Conservation (phyloP, 2,113 vertebrate genomes). For the Ictalurus punctatus region DNA sequence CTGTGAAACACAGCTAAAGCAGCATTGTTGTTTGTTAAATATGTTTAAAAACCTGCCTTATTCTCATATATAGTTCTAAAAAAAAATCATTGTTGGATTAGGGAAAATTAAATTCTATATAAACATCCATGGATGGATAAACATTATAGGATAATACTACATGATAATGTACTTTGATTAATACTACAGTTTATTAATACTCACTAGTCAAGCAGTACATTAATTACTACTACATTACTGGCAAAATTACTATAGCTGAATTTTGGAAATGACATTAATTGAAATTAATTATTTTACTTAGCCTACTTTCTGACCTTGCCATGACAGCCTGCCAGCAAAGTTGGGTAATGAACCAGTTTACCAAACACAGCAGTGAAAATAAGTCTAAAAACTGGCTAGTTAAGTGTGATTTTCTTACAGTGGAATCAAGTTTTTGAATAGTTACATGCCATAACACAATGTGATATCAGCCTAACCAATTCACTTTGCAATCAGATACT, state of each 20-base stretch:
- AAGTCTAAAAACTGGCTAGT: neutral
- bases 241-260: neutral
- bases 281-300: neutral
- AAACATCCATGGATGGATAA: neutral
- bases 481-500: neutral
- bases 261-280: neutral
- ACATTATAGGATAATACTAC: neutral
- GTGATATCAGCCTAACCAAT: too few species aligned
- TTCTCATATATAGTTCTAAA: neutral
- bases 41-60: neutral
- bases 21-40: neutral
- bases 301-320: neutral
- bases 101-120: neutral
- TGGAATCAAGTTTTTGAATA: neutral
- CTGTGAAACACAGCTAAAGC: constrained; percentile 68
- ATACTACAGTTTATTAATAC: neutral
- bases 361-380: neutral
- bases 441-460: neutral
- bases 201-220: neutral
- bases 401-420: neutral
- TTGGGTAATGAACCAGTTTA: neutral
- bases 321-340: neutral
- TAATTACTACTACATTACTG: neutral
- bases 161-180: neutral
- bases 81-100: neutral